Percentiles rank a stretch among this genome's conserved stretches.
Evolutionary conservation across 2,113 vertebrate genomes (phyloP).

Genomic region (Urocitellus parryii): DNA sequence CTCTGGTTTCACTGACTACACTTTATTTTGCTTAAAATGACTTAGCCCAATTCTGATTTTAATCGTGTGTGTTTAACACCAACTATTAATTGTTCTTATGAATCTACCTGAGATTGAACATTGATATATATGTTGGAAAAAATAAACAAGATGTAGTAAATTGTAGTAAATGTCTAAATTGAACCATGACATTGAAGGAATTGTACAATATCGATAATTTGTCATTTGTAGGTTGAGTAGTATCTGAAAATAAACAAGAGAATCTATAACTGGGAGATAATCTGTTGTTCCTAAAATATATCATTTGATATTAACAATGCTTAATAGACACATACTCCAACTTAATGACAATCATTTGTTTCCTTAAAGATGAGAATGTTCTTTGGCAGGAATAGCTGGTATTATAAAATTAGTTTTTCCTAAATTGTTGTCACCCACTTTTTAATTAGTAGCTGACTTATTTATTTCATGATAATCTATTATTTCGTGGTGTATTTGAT

Average conservation of each 20-base stretch:
- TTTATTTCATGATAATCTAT: conserved; percentile 56
- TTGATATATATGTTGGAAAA: conserved; percentile 35
- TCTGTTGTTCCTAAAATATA: conserved; percentile 36
- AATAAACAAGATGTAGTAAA: conserved; percentile 68
- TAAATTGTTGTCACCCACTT: conserved; percentile 64
- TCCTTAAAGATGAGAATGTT: conserved; percentile 48
- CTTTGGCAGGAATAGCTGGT: conserved; percentile 29
- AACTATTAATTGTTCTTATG: conserved; percentile 51
- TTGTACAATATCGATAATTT: conserved; percentile 51
- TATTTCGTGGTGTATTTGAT: conserved; percentile 27
- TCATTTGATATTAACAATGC: background rate
- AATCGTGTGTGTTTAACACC: conserved; percentile 58
- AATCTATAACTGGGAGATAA: conserved; percentile 6
- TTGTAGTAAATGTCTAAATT: conserved; percentile 57
- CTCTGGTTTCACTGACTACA: background rate
- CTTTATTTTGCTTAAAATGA: conserved; percentile 54
- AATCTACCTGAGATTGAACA: conserved; percentile 24
- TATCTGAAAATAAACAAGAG: conserved; percentile 36
- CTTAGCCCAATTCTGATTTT: conserved; percentile 17
- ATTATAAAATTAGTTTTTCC: conserved; percentile 64
- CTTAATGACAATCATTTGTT: conserved; percentile 66
- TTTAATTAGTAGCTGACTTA: conserved; percentile 65
- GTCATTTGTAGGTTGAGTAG: conserved; percentile 53
- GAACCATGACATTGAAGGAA: conserved; percentile 59
- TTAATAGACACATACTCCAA: conserved; percentile 3